phyloP scores from a whole-genome alignment of 2,888 invertebrate genomes.

The Pseudoips prasinana region DNA sequence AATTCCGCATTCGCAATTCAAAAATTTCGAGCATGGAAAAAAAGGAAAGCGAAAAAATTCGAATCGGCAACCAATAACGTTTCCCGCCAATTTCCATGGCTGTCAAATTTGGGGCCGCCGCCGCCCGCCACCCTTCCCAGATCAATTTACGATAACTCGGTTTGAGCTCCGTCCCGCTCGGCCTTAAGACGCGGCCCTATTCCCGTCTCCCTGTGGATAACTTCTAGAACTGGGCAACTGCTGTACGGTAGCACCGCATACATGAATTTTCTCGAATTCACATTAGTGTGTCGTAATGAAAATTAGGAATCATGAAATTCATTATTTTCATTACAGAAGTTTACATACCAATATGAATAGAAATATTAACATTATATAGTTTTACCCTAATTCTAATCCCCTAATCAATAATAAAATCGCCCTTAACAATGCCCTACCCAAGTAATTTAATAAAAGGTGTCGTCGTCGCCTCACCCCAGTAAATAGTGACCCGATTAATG shows the following conservation, averaged over 20 bases:
- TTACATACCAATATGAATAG: no score
- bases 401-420: background rate
- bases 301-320: no score
- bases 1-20: slow-evolving; percentile 35
- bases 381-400: background rate
- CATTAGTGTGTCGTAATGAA: no score
- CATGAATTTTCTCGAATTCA: slow-evolving; percentile 22
- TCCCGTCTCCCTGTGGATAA: slow-evolving; percentile 72
- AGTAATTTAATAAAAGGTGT: background rate
- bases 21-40: slow-evolving; percentile 34
- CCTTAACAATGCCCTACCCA: background rate
- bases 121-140: slow-evolving; percentile 60
- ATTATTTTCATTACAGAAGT: no score
- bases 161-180: slow-evolving; percentile 76
- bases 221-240: slow-evolving; percentile 67
- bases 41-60: slow-evolving; percentile 39
- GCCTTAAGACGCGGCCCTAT: slow-evolving; percentile 72
- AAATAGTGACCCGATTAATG: slow-evolving; percentile 29
- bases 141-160: slow-evolving; percentile 81
- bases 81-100: slow-evolving; percentile 81
- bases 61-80: slow-evolving; percentile 69
- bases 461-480: slow-evolving; percentile 18
- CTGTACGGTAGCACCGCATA: slow-evolving; percentile 42
- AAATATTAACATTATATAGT: no score
- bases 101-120: slow-evolving; percentile 78